Evolutionary conservation across 2,888 invertebrate genomes (phyloP), one percentile per base, ranked within the genome.

Genomic region (Leptopilina drosophilae): DNA sequence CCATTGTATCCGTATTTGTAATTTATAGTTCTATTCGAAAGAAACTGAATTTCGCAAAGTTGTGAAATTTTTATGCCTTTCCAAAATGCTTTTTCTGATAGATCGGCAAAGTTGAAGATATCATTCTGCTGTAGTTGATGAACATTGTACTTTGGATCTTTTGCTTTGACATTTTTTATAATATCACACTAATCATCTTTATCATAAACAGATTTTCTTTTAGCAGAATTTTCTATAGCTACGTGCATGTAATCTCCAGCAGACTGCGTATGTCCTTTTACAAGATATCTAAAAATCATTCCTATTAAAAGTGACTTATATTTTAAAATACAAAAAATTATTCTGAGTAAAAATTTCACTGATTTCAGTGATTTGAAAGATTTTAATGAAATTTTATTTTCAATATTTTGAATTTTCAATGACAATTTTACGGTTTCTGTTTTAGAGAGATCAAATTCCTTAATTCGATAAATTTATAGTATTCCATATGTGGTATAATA

Each of bases 181-280:
- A 78, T 66, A 12, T 77, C 59, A 64, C 79, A 79, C 81, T 77
- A 81, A 46, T 78, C 56, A 26, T 77, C 56, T 77, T 78, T 69
- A n/a, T 76, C 78, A 64, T 64, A 81, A 42, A 81, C 73, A 3
- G 62, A 56, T 53, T 42, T 49, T 15, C 65, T 64, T 62, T 62
- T 79, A 56, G 67, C 64, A 14, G 76, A 33, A n/a, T 65, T 64
- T 26, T 81, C 81, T 49, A 80, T 80, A 26, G 73, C 64, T 9
- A 79, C 76, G 62, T 81, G 81, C 78, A 81, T 79, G 26, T 75
- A 79, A 67, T 79, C 81, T 46, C 81, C 81, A 42, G 46, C 65
- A 65, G 66, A 75, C 12, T 81, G 69, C 2, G 81, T 81, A 53
- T 79, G 81, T 20, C 81, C 79, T 77, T 66, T 77, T 6, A 59